Conservation (phyloP, 2,797 vertebrate genomes). For the Falco rusticolus region DNA sequence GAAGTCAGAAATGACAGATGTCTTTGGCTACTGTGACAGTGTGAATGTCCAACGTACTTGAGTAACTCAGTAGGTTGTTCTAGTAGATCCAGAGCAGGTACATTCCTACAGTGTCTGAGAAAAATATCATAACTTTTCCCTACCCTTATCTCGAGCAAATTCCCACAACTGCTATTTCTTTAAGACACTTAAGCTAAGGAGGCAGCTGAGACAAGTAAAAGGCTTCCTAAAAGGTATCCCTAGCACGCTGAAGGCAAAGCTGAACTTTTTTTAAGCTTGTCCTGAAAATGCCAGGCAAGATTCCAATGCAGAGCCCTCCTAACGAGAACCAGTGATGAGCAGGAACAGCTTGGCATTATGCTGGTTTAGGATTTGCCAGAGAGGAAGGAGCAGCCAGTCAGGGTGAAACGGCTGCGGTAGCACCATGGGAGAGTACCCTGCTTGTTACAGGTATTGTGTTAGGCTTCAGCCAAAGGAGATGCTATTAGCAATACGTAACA, state of each 20-base stretch:
- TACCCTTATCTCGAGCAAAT: neutral
- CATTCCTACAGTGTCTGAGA: neutral
- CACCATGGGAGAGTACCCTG: fast-evolving
- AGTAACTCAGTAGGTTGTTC: neutral
- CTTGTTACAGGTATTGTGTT: neutral
- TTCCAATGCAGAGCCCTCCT: neutral
- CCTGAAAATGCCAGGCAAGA: neutral
- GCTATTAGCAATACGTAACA: fast-evolving
- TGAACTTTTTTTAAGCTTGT: neutral
- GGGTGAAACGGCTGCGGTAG: fast-evolving
- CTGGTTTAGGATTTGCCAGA: neutral
- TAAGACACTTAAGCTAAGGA: neutral
- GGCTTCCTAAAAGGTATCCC: neutral
- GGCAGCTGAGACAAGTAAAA: neutral
- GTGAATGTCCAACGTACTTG: neutral
- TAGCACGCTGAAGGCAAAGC: neutral
- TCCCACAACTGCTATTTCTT: neutral
- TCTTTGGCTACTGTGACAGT: neutral
- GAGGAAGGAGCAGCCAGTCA: neutral
- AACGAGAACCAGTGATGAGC: neutral
- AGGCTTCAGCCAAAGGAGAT: neutral
- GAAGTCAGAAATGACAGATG: neutral
- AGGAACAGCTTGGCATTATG: neutral
- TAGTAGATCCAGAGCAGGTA: fast-evolving
- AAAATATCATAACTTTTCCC: neutral